Conservation (phyloP, 2,113 vertebrate species). For the Apodemus speciosus region DNA sequence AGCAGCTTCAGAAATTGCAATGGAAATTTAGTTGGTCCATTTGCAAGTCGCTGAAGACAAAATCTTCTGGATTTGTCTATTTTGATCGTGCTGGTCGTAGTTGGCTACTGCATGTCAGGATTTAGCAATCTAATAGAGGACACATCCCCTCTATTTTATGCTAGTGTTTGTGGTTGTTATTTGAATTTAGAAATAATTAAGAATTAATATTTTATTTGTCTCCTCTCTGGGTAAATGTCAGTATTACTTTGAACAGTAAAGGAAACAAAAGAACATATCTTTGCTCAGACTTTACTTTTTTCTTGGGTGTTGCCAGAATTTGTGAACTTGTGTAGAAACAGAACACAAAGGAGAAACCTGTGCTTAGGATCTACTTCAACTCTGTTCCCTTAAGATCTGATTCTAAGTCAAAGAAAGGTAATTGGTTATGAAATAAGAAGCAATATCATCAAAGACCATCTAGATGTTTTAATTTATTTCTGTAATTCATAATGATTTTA, state of each 20-base stretch:
- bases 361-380: background rate
- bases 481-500: background rate
- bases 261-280: background rate
- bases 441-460: background rate
- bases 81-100: background rate
- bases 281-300: background rate
- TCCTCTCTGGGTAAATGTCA: background rate
- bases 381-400: background rate
- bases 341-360: background rate
- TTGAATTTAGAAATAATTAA: background rate
- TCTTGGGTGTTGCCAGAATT: background rate
- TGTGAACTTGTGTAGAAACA: background rate
- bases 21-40: background rate
- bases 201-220: background rate
- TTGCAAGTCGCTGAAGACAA: background rate
- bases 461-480: background rate
- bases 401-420: background rate
- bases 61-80: background rate
- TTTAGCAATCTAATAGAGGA: background rate
- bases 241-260: background rate
- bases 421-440: background rate
- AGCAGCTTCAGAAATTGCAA: background rate
- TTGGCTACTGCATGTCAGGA: background rate
- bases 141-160: background rate
- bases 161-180: background rate